phyloP scores from a whole-genome alignment of 2,113 vertebrate genomes.

The Albula glossodonta region DNA sequence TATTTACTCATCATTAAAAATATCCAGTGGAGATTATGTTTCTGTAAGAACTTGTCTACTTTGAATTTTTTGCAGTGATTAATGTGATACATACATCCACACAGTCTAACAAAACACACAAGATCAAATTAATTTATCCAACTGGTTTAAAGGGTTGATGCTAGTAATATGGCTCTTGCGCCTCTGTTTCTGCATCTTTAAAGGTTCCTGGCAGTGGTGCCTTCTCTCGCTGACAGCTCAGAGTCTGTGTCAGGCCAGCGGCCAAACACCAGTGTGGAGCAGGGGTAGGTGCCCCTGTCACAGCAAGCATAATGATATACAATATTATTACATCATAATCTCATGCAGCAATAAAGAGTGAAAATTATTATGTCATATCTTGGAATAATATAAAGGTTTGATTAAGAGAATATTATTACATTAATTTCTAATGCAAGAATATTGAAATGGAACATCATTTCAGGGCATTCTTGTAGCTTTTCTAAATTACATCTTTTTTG shows the following conservation, averaged over 20 bases:
- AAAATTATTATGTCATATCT: neutral
- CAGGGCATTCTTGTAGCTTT: no score
- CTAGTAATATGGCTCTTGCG: neutral
- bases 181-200: constrained; percentile 24
- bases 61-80: neutral
- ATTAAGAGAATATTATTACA: neutral
- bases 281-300: constrained; percentile 75
- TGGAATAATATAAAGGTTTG: neutral
- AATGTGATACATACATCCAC: no score
- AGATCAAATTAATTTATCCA: neutral
- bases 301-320: neutral
- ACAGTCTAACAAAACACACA: no score
- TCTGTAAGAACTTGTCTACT: neutral
- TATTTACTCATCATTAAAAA: constrained; percentile 46
- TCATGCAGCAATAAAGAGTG: neutral
- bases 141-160: neutral
- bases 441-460: no score
- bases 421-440: no score
- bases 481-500: neutral
- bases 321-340: neutral
- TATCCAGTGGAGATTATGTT: neutral
- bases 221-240: constrained; percentile 93
- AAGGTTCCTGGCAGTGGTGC: constrained; percentile 97
- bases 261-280: constrained; percentile 97
- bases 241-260: constrained; percentile 97